Evolutionary conservation across 1,140 invertebrate species (phyloP).

Genomic region (Bombus huntii): DNA sequence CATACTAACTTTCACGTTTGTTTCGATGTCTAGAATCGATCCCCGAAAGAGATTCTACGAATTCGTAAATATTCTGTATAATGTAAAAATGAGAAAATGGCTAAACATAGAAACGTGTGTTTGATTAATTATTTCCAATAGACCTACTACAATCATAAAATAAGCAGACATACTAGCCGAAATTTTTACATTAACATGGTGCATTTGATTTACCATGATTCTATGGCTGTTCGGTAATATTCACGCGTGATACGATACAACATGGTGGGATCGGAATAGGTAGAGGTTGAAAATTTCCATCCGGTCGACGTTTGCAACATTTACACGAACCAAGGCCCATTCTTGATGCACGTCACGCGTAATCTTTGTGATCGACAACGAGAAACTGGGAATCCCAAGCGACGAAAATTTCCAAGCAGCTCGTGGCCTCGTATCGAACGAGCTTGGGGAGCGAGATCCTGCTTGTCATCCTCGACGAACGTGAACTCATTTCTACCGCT

Average conservation of each 20-base stretch:
- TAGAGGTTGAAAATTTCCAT: background rate
- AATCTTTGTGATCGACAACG: constrained; percentile 46
- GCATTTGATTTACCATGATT: background rate
- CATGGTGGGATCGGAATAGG: background rate
- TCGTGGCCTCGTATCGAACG: constrained; percentile 47
- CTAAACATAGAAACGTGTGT: too few species aligned
- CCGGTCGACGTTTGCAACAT: background rate
- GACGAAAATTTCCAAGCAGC: constrained; percentile 31
- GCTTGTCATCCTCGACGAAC: constrained; percentile 55
- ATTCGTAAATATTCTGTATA: too few species aligned
- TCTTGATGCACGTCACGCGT: constrained; percentile 2
- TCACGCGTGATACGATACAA: background rate
- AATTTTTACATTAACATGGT: too few species aligned
- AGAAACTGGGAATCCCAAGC: constrained; percentile 15
- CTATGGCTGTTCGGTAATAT: background rate
- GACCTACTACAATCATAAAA: too few species aligned
- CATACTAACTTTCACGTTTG: too few species aligned
- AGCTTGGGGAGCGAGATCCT: constrained; percentile 46
- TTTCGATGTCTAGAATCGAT: too few species aligned
- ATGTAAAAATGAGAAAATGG: too few species aligned
- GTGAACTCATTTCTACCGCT: constrained; percentile 50
- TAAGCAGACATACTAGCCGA: too few species aligned
- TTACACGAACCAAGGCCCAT: background rate
- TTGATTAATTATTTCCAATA: too few species aligned
- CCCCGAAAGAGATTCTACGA: too few species aligned